Evolutionary conservation across 2,888 invertebrate species (phyloP).

Genomic region (Cephalotes varians): DNA sequence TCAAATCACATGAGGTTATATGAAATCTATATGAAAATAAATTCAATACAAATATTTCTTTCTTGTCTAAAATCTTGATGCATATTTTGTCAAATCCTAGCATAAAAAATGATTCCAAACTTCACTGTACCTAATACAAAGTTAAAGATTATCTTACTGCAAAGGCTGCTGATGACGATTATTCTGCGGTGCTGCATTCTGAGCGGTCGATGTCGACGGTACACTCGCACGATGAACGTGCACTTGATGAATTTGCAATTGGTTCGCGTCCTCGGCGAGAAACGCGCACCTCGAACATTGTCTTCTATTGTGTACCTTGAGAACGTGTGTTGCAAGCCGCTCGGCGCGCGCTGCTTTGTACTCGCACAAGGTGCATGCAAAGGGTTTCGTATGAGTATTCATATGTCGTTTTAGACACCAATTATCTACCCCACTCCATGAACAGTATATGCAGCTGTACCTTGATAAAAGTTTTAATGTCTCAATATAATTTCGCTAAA

Average conservation of each 20-base stretch:
- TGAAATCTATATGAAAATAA: background rate
- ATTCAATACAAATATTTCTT: background rate
- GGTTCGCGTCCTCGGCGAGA: conserved; percentile 93
- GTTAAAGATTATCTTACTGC: conserved; percentile 71
- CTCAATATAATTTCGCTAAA: background rate
- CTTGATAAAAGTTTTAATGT: conserved; percentile 78
- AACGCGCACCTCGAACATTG: conserved; percentile 96
- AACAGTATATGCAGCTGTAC: conserved; percentile 95
- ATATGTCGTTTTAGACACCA: conserved; percentile 97
- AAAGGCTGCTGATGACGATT: conserved; percentile 75
- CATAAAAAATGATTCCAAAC: background rate
- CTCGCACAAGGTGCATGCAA: conserved; percentile 95
- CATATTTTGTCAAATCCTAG: background rate
- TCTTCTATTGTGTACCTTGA: conserved; percentile 96
- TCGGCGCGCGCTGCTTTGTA: conserved; percentile 97
- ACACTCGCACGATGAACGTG: conserved; percentile 81
- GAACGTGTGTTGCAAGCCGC: conserved; percentile 94
- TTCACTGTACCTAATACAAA: background rate
- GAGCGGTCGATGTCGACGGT: conserved; percentile 70
- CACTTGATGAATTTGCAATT: conserved; percentile 92
- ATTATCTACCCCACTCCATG: conserved; percentile 97
- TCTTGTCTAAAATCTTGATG: background rate
- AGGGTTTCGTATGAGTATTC: conserved; percentile 97
- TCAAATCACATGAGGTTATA: background rate
- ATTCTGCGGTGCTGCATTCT: conserved; percentile 61